phyloP scores from a whole-genome alignment of 2,888 invertebrate species.

The Autographa pulchrina region DNA sequence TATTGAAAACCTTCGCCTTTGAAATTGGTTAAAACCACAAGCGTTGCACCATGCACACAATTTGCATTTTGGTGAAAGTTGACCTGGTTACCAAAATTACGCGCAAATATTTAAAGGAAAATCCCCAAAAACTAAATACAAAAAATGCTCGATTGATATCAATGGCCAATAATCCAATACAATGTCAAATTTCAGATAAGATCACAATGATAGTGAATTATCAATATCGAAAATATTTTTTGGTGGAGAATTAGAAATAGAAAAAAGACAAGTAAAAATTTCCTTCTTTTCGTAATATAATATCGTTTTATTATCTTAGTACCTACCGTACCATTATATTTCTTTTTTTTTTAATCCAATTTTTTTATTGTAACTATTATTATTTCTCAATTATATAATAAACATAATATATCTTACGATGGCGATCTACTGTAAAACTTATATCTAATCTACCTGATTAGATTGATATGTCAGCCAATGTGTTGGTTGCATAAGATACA shows the following conservation, averaged over 20 bases:
- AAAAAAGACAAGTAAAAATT: neutral
- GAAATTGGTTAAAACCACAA: neutral
- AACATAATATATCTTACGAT: too few species aligned
- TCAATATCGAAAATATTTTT: neutral
- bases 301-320: too few species aligned
- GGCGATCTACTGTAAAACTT: too few species aligned
- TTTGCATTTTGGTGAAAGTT: neutral
- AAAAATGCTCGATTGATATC: neutral
- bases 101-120: constrained; percentile 1
- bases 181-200: too few species aligned
- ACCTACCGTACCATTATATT: too few species aligned
- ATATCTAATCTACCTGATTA: neutral
- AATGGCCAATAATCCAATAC: neutral
- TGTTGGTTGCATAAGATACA: neutral
- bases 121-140: neutral
- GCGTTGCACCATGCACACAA: neutral
- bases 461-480: neutral
- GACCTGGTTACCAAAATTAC: neutral
- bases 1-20: neutral
- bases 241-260: neutral
- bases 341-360: too few species aligned
- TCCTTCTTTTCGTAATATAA: neutral
- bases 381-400: too few species aligned
- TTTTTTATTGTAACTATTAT: too few species aligned
- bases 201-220: too few species aligned